Evolutionary conservation across 2,113 vertebrate genomes (phyloP), one percentile per base, ranked within the genome.

Genomic region (Todiramphus chloris): DNA sequence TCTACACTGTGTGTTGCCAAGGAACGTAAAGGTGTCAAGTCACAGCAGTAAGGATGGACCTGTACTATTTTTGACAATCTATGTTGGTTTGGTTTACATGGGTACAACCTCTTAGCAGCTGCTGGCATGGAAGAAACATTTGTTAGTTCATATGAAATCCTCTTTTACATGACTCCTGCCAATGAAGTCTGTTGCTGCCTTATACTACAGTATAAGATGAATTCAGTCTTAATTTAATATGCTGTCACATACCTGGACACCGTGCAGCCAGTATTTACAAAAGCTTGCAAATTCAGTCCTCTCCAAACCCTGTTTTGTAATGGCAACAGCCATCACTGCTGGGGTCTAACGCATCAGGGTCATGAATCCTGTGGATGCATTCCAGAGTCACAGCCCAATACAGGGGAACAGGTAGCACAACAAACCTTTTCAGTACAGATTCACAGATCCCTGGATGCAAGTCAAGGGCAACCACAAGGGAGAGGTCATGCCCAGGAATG

Each of bases 181-280:
- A 93, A 0, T 24, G 43, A n/a, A 89, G 76, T 41, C 44, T 0
- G 2, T 75, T 60, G 69, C 76, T 95, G 76, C 95, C 96, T 96
- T 96, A 93, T 96, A 93, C 67, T 95, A 92, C 94, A 92, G 79
- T 60, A 63, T 35, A 43, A 89, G 55, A 86, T 83, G 79, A 90
- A 77, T 83, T 56, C 69, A 33, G 69, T 4, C 18, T 73, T 87
- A 60, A 93, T 94, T 97, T 91, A 91, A 89, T 79, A 39, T 43
- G 58, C 53, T 95, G 93, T 89, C 94, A 95, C 59, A 95, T 88
- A 75, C 85, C 90, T 91, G 90, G 43, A n/a, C 85, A 39, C n/a
- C 4, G 37, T 35, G 41, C 58, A 91, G 35, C 13, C 87, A 69
- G 31, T 3, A 4, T 41, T 74, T 39, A 59, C 35, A 62, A 73